Percentiles rank a stretch among this genome's conserved stretches.
phyloP scores from a whole-genome alignment of 1,140 invertebrate species.

The Apis dorsata region DNA sequence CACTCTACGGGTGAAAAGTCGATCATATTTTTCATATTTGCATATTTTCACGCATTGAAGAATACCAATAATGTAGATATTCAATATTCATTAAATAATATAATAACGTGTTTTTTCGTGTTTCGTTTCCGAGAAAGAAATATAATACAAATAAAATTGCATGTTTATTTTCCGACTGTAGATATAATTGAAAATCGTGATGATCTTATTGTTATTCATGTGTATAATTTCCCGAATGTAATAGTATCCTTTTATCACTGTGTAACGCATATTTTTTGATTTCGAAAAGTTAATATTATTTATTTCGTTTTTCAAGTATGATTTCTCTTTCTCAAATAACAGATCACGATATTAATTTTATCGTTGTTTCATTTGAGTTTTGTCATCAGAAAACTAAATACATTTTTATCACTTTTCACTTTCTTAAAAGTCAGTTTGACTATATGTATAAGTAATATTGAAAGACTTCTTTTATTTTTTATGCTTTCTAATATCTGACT shows the following conservation, averaged over 20 bases:
- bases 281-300: not conserved
- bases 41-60: not conserved
- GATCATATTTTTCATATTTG: conserved; percentile 19
- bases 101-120: conserved; percentile 1
- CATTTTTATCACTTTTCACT: not conserved
- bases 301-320: not conserved
- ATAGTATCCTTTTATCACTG: not conserved
- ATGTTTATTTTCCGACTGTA: not conserved
- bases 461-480: conserved; percentile 34
- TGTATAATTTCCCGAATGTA: not conserved
- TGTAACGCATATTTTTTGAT: not conserved
- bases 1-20: conserved; percentile 16
- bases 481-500: conserved; percentile 44
- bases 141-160: not conserved
- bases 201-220: not conserved
- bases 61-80: conserved; percentile 17
- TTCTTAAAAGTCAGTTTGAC: not conserved
- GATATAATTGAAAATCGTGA: not conserved
- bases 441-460: not conserved
- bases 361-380: not conserved
- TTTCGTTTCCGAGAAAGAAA: not conserved
- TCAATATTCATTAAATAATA: not conserved
- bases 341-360: not conserved
- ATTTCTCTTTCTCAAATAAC: not conserved
- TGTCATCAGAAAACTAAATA: not conserved